Conservation (phyloP, 2,113 vertebrate genomes). For the Paramisgurnus dabryanus region DNA sequence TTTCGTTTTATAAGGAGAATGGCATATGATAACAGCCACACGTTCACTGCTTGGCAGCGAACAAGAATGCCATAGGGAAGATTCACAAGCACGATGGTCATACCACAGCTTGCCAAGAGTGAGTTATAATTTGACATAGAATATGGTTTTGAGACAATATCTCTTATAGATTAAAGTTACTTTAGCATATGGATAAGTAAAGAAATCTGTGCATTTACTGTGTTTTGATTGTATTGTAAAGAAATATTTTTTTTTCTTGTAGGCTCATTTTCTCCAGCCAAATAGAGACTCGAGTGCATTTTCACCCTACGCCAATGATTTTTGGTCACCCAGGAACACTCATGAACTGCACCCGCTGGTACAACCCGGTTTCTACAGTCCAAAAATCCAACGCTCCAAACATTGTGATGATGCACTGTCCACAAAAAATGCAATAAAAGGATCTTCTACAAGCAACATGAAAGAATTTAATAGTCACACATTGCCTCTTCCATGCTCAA, state of each 20-base stretch:
- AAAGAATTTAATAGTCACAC: slow-evolving; percentile 27
- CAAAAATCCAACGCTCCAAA: slow-evolving; percentile 42
- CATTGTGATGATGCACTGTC: slow-evolving; percentile 25
- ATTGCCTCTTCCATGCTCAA: slow-evolving; percentile 29
- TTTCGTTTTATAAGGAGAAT: slow-evolving; percentile 41
- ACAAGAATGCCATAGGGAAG: slow-evolving; percentile 2
- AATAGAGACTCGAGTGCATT: slow-evolving; percentile 37
- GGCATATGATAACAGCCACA: slow-evolving; percentile 48
- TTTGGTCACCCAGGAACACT: slow-evolving; percentile 28
- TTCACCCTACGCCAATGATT: slow-evolving; percentile 38
- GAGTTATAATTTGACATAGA: slow-evolving; percentile 13
- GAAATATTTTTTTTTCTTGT: slow-evolving; percentile 6
- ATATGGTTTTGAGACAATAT: neutral
- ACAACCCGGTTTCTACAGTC: slow-evolving; percentile 51
- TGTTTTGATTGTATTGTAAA: neutral
- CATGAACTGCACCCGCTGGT: slow-evolving; percentile 25
- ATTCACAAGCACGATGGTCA: slow-evolving; percentile 5
- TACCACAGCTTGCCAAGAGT: slow-evolving; percentile 49
- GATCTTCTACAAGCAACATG: slow-evolving; percentile 13
- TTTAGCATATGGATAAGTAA: neutral
- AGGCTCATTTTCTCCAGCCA: slow-evolving; percentile 49
- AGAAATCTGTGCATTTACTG: neutral
- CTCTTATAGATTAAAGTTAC: too few relatives aligned
- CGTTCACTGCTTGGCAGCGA: slow-evolving; percentile 30
- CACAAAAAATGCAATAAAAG: slow-evolving; percentile 12